Base-by-base conservation (phyloP, 2,797 vertebrate species). In the Poliocrania exsul region DNA sequence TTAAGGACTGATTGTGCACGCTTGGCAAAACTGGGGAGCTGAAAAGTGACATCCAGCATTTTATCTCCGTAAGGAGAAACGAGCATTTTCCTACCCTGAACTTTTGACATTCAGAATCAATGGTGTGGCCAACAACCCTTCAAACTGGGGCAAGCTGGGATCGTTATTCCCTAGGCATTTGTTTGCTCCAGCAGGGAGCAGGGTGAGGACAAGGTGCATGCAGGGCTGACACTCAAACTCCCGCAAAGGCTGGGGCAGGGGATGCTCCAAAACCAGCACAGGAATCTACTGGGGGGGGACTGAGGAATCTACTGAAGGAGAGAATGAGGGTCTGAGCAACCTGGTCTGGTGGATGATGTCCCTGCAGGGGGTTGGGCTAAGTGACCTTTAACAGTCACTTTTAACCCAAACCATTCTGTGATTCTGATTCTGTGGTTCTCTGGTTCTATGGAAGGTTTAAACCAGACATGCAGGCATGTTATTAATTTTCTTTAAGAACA, bases 1-100 rank as follows among this genome's bases (percentile, higher is more conserved):
- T 44, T 54, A 78, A 49, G 13, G 57, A 50, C 12, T 6, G 8
- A 28, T 46, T 3, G 4, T 37, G 26, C 53, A 50, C 0, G 0
- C 40, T 38, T 17, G 11, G 57, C 21, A 35, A 78, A 74, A 71
- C 2, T 20, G 35, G 16, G 21, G 16, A 54, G 26, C 53, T 42
- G 21, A 62, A 50, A 28, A 60, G 33, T 26, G 19, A 24, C 25
- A 37, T 13, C 58, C 57, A 47, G 13, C 3, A 0, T 42, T 80
- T 50, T 29, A 56, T 6, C 16, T 35, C 13, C 37, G 15, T 23
- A 31, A 47, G 50, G 44, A 29, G 4, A 69, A 91, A 92, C 3
- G 1, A 60, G 28, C 13, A 7, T 80, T 86, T 92, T 19, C 49
- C 37, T 60, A 11, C 33, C 24, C 12, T 60, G 35, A 67, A 70